These are phyloP conservation scores for Steinernema khuongi DNA, from an alignment of 1,140 invertebrate species.

Conservation along the genomic window DNA sequence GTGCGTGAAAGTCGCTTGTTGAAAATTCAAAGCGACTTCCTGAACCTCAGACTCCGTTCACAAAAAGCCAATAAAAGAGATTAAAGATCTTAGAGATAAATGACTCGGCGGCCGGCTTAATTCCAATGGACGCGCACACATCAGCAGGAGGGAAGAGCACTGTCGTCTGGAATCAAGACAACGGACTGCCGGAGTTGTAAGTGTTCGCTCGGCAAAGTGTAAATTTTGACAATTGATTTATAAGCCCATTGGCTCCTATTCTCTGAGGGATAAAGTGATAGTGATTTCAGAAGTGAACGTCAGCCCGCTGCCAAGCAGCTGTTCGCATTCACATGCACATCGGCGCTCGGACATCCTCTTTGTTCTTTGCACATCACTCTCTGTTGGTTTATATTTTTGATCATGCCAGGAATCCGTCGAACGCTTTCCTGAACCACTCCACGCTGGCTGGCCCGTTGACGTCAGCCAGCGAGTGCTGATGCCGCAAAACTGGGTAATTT, in stretches of 20 bases:
- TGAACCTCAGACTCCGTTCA: background rate
- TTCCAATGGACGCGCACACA: background rate
- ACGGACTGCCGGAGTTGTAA: background rate
- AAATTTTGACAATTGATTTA: conserved; percentile 11
- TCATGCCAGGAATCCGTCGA: too few species aligned
- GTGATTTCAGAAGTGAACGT: background rate
- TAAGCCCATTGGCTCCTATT: background rate
- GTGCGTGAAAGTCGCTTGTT: background rate
- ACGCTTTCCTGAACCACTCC: too few species aligned
- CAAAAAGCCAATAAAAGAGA: background rate
- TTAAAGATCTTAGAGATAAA: background rate
- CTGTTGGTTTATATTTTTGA: too few species aligned
- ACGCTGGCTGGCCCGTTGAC: background rate
- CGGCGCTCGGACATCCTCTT: background rate
- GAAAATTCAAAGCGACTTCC: background rate
- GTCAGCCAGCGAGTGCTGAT: background rate
- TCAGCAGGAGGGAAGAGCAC: background rate
- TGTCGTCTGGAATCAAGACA: background rate
- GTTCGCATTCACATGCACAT: background rate
- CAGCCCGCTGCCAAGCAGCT: background rate
- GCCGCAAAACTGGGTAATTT: background rate
- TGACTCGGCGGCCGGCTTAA: background rate
- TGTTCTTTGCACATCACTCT: background rate
- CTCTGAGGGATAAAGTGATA: background rate
- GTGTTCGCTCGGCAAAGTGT: background rate